Conservation (phyloP, 2,888 invertebrate species). For the Eulithis prunata region DNA sequence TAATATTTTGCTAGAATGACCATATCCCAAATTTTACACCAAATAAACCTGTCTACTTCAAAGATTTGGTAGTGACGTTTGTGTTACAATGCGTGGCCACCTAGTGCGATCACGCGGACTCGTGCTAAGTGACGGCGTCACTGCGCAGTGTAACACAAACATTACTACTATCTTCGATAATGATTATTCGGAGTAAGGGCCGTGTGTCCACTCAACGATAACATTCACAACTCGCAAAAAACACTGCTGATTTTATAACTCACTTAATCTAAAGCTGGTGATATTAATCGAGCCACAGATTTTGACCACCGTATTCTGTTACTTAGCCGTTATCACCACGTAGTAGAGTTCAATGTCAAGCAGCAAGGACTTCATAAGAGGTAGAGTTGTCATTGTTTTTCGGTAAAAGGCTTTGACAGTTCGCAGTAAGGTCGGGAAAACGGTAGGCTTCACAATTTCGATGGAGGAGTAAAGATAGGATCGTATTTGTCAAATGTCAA, state of each 20-base stretch:
- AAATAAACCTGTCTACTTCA: slow-evolving; percentile 23
- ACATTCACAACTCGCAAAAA: slow-evolving; percentile 50
- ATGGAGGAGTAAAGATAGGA: slow-evolving; percentile 67
- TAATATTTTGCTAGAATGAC: slow-evolving; percentile 27
- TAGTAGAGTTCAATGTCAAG: slow-evolving; percentile 42
- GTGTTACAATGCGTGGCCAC: too few relatives aligned
- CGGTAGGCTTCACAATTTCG: slow-evolving; percentile 81
- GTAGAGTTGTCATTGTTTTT: slow-evolving; percentile 48
- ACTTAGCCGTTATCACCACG: slow-evolving; percentile 19
- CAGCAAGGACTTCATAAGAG: slow-evolving; percentile 3
- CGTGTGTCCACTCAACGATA: slow-evolving; percentile 44
- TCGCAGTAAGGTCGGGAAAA: slow-evolving; percentile 78
- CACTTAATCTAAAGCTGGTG: slow-evolving; percentile 74
- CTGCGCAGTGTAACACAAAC: too few relatives aligned
- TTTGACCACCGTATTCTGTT: not conserved
- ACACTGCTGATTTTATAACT: slow-evolving; percentile 71
- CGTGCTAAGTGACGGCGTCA: too few relatives aligned
- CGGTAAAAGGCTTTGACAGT: slow-evolving; percentile 78
- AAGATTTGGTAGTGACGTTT: too few relatives aligned
- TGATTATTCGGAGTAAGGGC: too few relatives aligned
- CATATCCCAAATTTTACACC: slow-evolving; percentile 24
- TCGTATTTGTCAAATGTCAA: slow-evolving; percentile 83
- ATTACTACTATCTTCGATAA: too few relatives aligned
- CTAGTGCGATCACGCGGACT: too few relatives aligned
- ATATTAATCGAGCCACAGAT: slow-evolving; percentile 61